These are phyloP conservation scores for Semicossyphus pulcher DNA, from an alignment of 2,113 vertebrate species.

Conservation along the genomic window DNA sequence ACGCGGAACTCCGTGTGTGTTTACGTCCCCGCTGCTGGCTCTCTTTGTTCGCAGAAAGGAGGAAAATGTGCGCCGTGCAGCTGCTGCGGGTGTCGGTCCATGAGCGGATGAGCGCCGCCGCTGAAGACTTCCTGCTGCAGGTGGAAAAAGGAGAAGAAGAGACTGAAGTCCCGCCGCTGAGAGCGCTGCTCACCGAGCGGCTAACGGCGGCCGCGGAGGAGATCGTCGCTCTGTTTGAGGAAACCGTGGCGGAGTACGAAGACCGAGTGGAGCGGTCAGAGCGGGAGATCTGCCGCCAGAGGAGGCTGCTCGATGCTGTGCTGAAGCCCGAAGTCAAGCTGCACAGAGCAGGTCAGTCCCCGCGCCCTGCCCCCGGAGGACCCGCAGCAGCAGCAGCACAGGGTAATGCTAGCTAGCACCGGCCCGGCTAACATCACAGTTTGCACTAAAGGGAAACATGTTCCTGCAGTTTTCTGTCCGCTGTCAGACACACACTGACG, in stretches of 20 bases:
- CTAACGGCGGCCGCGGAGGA: slow-evolving; percentile 57
- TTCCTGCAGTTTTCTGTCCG: not conserved
- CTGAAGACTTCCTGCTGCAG: slow-evolving; percentile 48
- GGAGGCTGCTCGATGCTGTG: slow-evolving; percentile 59
- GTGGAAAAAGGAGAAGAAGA: slow-evolving; percentile 31
- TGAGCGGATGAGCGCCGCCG: slow-evolving; percentile 42
- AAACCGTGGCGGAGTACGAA: slow-evolving; percentile 43
- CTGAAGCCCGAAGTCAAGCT: slow-evolving; percentile 48
- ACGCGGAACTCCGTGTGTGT: slow-evolving; percentile 24
- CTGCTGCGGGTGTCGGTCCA: slow-evolving; percentile 52
- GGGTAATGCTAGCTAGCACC: not conserved
- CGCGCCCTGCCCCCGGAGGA: not conserved
- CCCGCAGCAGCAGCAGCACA: not conserved
- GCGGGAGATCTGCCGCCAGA: slow-evolving; percentile 50
- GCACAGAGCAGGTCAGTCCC: slow-evolving; percentile 26
- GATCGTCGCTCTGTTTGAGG: slow-evolving; percentile 50
- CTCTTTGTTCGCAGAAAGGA: not conserved
- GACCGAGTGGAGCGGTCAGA: slow-evolving; percentile 6
- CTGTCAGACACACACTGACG: too few relatives aligned
- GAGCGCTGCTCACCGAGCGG: slow-evolving; percentile 61
- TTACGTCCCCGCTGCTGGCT: not conserved
- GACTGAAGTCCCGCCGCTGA: slow-evolving; percentile 11
- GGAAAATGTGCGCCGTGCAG: slow-evolving; percentile 34
- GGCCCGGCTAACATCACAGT: not conserved
- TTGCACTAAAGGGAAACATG: too few relatives aligned